Evolutionary conservation across 1,140 invertebrate species (phyloP).

Genomic region (Pseudachorutes palmiensis): DNA sequence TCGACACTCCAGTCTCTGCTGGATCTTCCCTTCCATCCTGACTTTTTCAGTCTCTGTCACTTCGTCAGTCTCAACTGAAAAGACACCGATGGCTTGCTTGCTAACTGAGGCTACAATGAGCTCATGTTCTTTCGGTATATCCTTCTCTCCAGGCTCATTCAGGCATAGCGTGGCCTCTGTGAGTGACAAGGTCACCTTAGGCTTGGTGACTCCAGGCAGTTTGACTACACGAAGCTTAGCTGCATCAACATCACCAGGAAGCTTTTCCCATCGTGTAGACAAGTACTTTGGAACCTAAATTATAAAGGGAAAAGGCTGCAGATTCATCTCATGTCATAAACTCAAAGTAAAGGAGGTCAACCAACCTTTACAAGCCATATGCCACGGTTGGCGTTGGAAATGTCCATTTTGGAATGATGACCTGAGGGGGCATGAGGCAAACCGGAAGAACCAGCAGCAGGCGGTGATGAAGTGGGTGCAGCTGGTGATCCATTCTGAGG

Average conservation of each 20-base stretch:
- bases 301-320: slow-evolving; percentile 1
- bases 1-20: slow-evolving; percentile 86
- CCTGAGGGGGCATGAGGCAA: slow-evolving; percentile 21
- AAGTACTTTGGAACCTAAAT: slow-evolving; percentile 78
- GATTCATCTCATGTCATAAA: no score
- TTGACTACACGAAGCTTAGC: slow-evolving; percentile 68
- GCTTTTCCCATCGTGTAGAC: slow-evolving; percentile 79
- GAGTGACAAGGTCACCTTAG: slow-evolving; percentile 60
- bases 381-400: slow-evolving; percentile 75
- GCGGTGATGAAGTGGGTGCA: background rate
- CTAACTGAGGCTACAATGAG: slow-evolving; percentile 80
- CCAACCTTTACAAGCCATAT: slow-evolving; percentile 90
- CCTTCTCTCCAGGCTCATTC: slow-evolving; percentile 59
- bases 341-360: background rate
- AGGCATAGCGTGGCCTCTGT: slow-evolving; percentile 62
- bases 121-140: slow-evolving; percentile 79
- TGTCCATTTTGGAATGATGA: slow-evolving; percentile 56
- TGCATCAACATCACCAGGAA: slow-evolving; percentile 63
- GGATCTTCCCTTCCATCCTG: slow-evolving; percentile 82
- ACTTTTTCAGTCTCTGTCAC: slow-evolving; percentile 69
- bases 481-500: background rate
- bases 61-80: slow-evolving; percentile 47
- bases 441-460: slow-evolving; percentile 33
- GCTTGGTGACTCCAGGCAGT: slow-evolving; percentile 50
- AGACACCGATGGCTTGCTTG: slow-evolving; percentile 77